These are phyloP conservation scores for Drosophila tristis DNA, from an alignment of 1,140 invertebrate species.

Conservation along the genomic window DNA sequence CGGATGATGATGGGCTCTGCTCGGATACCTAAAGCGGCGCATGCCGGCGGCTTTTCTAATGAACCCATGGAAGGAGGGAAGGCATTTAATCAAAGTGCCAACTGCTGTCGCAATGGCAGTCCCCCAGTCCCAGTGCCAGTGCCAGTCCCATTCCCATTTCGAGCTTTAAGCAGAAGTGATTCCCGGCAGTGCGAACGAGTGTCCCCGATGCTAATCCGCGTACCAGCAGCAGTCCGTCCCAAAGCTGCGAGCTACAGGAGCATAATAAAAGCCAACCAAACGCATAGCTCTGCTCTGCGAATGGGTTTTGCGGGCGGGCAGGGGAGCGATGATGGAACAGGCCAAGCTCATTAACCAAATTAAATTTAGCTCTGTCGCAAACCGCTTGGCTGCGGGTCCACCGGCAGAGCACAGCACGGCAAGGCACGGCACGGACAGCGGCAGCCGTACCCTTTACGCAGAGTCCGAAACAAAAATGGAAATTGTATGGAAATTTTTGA, in stretches of 20 bases:
- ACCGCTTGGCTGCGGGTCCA: background rate
- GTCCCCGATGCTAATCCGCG: constrained; percentile 14
- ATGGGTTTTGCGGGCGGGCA: background rate
- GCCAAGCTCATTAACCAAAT: constrained; percentile 75
- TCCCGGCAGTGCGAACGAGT: too few relatives aligned
- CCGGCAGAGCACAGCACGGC: constrained; percentile 7
- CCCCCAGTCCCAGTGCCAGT: constrained; percentile 6
- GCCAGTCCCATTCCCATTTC: constrained; percentile 2
- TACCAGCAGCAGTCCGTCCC: too few relatives aligned
- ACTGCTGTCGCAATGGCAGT: constrained; percentile 4
- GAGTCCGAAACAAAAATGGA: constrained; percentile 66
- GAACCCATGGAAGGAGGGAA: background rate
- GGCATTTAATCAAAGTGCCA: constrained; percentile 24
- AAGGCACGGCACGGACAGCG: constrained; percentile 26
- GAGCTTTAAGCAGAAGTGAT: too few relatives aligned
- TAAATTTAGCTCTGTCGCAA: constrained; percentile 67
- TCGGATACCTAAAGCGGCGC: too few relatives aligned
- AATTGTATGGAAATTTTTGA: constrained; percentile 67
- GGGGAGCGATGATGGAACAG: constrained; percentile 39
- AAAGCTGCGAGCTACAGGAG: background rate
- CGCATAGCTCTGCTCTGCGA: constrained; percentile 8
- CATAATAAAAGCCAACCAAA: constrained; percentile 19
- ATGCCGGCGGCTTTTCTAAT: too few relatives aligned
- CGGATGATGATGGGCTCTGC: too few relatives aligned
- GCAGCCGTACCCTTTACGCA: constrained; percentile 25